A percentile compares a stretch with the other conserved stretches of the same genome.
phyloP scores from a whole-genome alignment of 2,888 invertebrate species.

The Heliconius erato region DNA sequence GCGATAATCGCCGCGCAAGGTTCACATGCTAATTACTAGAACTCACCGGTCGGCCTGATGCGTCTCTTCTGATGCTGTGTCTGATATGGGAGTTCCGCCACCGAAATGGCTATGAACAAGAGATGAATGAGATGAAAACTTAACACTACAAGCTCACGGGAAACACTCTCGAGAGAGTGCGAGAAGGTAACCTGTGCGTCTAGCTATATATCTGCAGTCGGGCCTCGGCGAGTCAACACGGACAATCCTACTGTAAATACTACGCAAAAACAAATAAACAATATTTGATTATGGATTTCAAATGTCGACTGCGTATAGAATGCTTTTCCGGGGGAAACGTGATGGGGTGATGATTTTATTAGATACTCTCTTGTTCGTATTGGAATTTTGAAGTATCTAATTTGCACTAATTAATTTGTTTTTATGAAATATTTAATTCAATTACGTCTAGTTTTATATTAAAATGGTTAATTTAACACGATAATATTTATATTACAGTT shows the following conservation, averaged over 20 bases:
- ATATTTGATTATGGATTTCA: slow-evolving; percentile 76
- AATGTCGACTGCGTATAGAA: slow-evolving; percentile 56
- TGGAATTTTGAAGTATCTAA: no score
- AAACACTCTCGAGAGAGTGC: slow-evolving; percentile 80
- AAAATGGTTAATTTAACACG: no score
- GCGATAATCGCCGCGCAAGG: slow-evolving; percentile 47
- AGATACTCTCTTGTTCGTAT: neutral
- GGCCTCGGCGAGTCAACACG: slow-evolving; percentile 70
- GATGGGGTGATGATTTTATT: slow-evolving; percentile 24
- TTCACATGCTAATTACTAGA: slow-evolving; percentile 48
- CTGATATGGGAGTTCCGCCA: slow-evolving; percentile 74
- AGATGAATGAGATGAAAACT: slow-evolving; percentile 64
- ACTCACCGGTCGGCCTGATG: slow-evolving; percentile 74
- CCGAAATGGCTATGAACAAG: slow-evolving; percentile 81
- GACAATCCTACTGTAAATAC: slow-evolving; percentile 77
- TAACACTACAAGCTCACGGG: slow-evolving; percentile 68
- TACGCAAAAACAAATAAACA: slow-evolving; percentile 75
- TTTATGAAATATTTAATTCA: neutral
- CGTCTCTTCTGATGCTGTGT: slow-evolving; percentile 63
- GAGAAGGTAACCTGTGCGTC: slow-evolving; percentile 56
- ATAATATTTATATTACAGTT: no score
- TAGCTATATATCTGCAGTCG: slow-evolving; percentile 71
- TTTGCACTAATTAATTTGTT: no score
- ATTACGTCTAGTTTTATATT: neutral
- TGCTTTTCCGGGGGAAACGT: slow-evolving; percentile 55